Base-by-base conservation (phyloP, 2,888 invertebrate species). In the Mesorhabditis spiculigera region DNA sequence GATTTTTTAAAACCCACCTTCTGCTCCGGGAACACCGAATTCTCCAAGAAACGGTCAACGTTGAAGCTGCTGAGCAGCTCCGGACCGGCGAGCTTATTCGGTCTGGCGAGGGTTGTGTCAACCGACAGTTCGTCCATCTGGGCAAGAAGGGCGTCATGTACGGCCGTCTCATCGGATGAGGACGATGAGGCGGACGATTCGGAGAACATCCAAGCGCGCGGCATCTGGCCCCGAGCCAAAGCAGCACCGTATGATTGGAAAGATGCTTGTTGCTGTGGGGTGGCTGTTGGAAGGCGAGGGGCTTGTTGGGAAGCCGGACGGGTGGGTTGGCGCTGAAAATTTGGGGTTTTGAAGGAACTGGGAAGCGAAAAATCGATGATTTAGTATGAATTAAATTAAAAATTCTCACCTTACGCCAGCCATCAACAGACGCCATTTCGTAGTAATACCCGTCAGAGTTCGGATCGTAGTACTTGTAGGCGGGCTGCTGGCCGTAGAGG, bases 351-450 rank as follows among this genome's bases (percentile, higher is more conserved):
- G 2, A 50, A 28, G 28, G 3, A 3, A 28, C 28, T 28, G 1
- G 28, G 28, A 1, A 28, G 28, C 28, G 28, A 28, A 28, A 28
- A 28, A 28, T 28, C 28, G 28, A 28, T 28, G 28, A 28, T 28
- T 28, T 28, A 28, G 28, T 28, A 1, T 28, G 28, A 28, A 28
- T 28, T 28, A 28, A 28, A 28, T 28, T 28, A 28, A 28, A 28
- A 28, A 28, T 28, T 28, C 28, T 28, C 28, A 75, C 45, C 77
- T 67, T 78, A 44, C 75, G 71, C 85, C 85, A 85, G 42, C 85
- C 85, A 69, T 85, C 83, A 44, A 85, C 83, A 5, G 81, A 80
- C 5, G 83, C 83, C 82, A 84, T 83, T 70, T 85, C 85, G 72
- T 82, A 85, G 76, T 75, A 83, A 75, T 79, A 85, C 42, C 85